phyloP scores from a whole-genome alignment of 2,797 vertebrate species.

The Galago senegalensis region DNA sequence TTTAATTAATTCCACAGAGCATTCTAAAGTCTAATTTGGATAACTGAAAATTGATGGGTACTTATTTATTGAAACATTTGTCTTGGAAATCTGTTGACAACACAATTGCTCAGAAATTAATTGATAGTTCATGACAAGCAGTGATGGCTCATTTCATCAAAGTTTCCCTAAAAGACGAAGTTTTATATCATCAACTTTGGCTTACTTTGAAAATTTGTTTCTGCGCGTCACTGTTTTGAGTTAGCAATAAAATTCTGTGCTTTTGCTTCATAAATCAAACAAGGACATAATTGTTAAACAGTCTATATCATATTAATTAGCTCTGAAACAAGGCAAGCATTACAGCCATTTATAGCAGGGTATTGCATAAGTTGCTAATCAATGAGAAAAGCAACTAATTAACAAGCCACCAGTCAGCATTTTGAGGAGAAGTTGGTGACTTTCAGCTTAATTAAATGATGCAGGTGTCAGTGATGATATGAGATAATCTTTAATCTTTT shows the following conservation, averaged over 20 bases:
- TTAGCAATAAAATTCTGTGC: slow-evolving; percentile 70
- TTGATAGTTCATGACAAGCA: slow-evolving; percentile 52
- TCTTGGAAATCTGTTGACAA: slow-evolving; percentile 78
- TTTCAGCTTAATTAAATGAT: slow-evolving; percentile 88
- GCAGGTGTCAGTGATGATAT: slow-evolving; percentile 82
- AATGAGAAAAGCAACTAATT: slow-evolving; percentile 88
- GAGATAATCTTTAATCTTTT: slow-evolving; percentile 76
- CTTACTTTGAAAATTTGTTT: slow-evolving; percentile 58
- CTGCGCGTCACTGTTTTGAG: background rate
- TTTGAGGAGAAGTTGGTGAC: slow-evolving; percentile 86
- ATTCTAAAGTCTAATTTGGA: slow-evolving; percentile 21
- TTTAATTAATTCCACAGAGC: slow-evolving; percentile 71
- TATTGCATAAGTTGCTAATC: slow-evolving; percentile 86
- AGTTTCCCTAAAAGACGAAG: slow-evolving; percentile 61
- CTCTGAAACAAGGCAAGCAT: slow-evolving; percentile 80
- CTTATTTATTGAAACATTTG: slow-evolving; percentile 77
- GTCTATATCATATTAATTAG: slow-evolving; percentile 87
- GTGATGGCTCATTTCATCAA: slow-evolving; percentile 47
- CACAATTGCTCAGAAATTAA: slow-evolving; percentile 72
- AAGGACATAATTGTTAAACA: slow-evolving; percentile 79
- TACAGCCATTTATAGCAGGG: slow-evolving; percentile 79
- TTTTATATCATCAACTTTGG: background rate
- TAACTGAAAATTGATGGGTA: slow-evolving; percentile 64
- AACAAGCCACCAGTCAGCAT: slow-evolving; percentile 86
- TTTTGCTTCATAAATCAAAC: slow-evolving; percentile 82